Evolutionary conservation across 2,888 invertebrate species (phyloP).

Genomic region (Drosophila kuntzei): DNA sequence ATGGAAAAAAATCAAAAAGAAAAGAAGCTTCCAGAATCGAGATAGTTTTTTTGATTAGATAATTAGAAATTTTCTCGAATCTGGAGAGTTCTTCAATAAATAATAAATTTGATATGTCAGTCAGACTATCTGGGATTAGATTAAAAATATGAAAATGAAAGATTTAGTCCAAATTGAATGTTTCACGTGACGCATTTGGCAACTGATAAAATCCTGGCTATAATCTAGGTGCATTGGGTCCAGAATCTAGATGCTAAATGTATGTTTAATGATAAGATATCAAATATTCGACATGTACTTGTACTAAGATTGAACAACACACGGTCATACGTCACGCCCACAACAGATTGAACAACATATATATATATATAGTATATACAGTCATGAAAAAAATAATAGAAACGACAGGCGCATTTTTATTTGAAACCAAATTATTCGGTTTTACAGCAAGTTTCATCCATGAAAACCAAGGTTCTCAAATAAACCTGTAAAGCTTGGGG

Average conservation of each 20-base stretch:
- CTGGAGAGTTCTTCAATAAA: neutral
- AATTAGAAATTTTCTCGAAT: neutral
- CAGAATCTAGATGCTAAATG: conserved; percentile 8
- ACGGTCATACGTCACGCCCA: conserved; percentile 16
- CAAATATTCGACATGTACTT: conserved; percentile 3
- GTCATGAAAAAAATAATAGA: too few species aligned
- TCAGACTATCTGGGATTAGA: neutral
- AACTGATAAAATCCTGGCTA: neutral
- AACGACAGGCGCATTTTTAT: too few species aligned
- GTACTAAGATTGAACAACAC: neutral
- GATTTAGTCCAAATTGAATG: too few species aligned
- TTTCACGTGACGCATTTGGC: conserved; percentile 25
- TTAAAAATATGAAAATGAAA: too few species aligned
- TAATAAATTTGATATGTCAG: conserved; percentile 2
- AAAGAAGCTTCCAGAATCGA: neutral
- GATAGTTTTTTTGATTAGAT: neutral
- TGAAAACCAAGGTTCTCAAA: too few species aligned
- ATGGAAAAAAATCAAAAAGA: neutral
- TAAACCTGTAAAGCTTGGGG: too few species aligned
- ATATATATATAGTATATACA: neutral
- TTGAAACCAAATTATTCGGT: too few species aligned
- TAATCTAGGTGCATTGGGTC: conserved; percentile 18
- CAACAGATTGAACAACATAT: conserved; percentile 5
- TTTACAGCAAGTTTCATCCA: too few species aligned
- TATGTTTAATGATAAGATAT: conserved; percentile 5